phyloP scores from a whole-genome alignment of 2,888 invertebrate species.

The Eupithecia inturbata region DNA sequence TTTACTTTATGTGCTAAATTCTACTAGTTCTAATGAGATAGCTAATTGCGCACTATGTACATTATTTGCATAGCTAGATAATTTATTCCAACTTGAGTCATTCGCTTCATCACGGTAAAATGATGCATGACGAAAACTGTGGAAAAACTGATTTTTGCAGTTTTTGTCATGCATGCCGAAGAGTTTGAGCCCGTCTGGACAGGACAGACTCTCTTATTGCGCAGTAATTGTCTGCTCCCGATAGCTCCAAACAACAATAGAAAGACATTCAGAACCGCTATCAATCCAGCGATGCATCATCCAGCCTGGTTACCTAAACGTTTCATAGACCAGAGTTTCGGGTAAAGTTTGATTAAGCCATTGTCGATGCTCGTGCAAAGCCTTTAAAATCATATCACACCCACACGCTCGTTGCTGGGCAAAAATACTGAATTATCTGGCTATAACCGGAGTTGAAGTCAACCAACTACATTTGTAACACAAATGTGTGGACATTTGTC shows the following conservation, averaged over 20 bases:
- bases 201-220: constrained; percentile 5
- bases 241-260: constrained; percentile 26
- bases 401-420: constrained; percentile 40
- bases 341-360: constrained; percentile 52
- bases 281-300: constrained; percentile 41
- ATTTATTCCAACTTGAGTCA: constrained; percentile 38
- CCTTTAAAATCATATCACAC: constrained; percentile 48
- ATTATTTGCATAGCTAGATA: constrained; percentile 33
- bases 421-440: constrained; percentile 29
- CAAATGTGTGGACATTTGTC: too few species aligned
- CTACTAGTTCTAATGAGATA: constrained; percentile 29
- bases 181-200: constrained; percentile 2
- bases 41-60: constrained; percentile 20
- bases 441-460: constrained; percentile 57
- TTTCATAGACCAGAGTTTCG: constrained; percentile 51
- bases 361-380: constrained; percentile 45
- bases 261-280: constrained; percentile 37
- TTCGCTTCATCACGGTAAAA: constrained; percentile 20
- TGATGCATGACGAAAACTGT: constrained; percentile 33
- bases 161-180: too few species aligned
- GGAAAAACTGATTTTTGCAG: too few species aligned
- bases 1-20: constrained; percentile 24
- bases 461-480: constrained; percentile 28
- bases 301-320: constrained; percentile 47
- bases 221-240: constrained; percentile 19